Percentiles rank a stretch among this genome's conserved stretches.
These are phyloP conservation scores for Orchesella flavescens DNA, from an alignment of 2,888 invertebrate genomes.

Conservation along the genomic window DNA sequence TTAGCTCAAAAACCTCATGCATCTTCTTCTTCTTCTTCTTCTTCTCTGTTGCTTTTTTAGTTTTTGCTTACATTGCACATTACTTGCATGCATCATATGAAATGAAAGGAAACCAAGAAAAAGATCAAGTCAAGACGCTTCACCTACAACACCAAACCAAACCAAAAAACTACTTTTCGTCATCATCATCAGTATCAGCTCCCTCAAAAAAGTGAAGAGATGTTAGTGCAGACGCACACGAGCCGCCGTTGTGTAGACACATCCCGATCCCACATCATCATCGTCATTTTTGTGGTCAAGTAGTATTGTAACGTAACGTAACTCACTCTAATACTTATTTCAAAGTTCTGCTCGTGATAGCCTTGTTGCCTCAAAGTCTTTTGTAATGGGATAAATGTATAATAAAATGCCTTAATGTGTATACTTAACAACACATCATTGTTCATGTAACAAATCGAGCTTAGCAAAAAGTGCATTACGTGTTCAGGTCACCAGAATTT, in stretches of 20 bases:
- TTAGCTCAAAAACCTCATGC: constrained; percentile 27
- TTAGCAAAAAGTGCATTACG: not conserved
- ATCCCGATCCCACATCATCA: constrained; percentile 29
- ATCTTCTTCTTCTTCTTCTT: constrained; percentile 1
- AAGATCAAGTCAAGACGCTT: constrained; percentile 35
- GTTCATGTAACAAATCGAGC: not conserved
- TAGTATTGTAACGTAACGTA: not conserved
- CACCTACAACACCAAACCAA: constrained; percentile 44
- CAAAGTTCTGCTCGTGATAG: not conserved
- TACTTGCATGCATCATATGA: constrained; percentile 3
- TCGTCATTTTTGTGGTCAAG: constrained; percentile 33
- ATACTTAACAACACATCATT: not conserved
- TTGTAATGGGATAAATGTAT: no score
- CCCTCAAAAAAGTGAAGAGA: constrained; percentile 51
- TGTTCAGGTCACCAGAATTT: not conserved
- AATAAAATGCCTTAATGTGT: not conserved
- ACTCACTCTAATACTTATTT: not conserved
- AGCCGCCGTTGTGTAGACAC: constrained; percentile 57
- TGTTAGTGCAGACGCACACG: constrained; percentile 60
- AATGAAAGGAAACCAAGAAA: constrained; percentile 27
- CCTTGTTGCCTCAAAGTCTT: no score
- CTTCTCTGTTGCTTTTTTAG: constrained; percentile 15
- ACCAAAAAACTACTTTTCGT: constrained; percentile 22
- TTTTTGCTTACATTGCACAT: not conserved
- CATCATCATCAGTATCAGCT: constrained; percentile 35